Evolutionary conservation across 2,113 vertebrate species (phyloP), one percentile per base, ranked within the genome.

Genomic region (Cygnus buccinator): DNA sequence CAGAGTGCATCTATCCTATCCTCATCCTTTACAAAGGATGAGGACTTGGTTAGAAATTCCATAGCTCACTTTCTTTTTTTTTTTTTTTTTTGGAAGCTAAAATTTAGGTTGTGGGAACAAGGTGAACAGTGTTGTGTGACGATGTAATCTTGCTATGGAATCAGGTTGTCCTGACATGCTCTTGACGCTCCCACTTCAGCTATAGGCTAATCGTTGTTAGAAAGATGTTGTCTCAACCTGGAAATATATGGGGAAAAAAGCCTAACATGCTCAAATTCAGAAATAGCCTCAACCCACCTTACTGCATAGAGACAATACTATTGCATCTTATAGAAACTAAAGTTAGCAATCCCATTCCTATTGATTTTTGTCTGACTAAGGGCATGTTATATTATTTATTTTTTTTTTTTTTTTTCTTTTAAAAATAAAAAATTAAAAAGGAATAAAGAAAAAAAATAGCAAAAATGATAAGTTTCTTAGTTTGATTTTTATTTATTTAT

Each of bases 391-490:
- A 1, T 35, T 35, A 37, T 31, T 71, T 52, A 39, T 25, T 8
- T n/a, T 59, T 9, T 19, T 19, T 9, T 19, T 19, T 19, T 20
- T 20, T 46, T 46, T 46, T 46, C 18, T 44, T 6, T 46, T 46
- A 46, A 46, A 46, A 46, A 39, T 13, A 25, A 66, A 44, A 63
- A 78, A 12, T 10, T 4, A 46, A 66, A 33, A 63, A 5, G 9
- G 4, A 50, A 19, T 0, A 18, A 66, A n/a, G 55, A 66, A 39
- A 59, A 68, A 13, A 5, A 52, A 71, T 28, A 55, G 5, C 10
- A 5, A 54, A 20, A 0, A 12, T 25, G 14, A 13, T 28, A 54
- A 37, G 35, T n/a, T 63, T 79, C 8, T 3, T 2, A 43, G 1
- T 37, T 16, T 31, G 8, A 23, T 9, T 46, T 46, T 46, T 46